Evolutionary conservation across 2,888 invertebrate genomes (phyloP).

Genomic region (Drosophila helvetica): DNA sequence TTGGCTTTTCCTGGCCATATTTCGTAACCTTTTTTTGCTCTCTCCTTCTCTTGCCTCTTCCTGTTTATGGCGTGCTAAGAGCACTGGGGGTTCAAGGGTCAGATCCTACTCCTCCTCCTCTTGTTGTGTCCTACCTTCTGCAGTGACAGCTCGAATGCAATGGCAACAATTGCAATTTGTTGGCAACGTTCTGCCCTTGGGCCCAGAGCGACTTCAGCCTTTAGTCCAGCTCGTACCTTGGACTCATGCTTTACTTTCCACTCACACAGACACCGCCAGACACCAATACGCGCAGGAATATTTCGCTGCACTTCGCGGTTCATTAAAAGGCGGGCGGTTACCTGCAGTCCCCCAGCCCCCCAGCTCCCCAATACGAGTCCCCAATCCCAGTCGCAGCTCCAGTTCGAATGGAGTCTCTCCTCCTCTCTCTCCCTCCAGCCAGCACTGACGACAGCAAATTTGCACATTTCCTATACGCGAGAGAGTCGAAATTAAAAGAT

Average conservation of each 20-base stretch:
- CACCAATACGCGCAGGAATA: background rate
- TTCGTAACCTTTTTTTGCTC: conserved; percentile 40
- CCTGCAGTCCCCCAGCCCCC: conserved; percentile 8
- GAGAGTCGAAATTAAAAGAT: conserved; percentile 80
- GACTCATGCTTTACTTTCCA: conserved; percentile 60
- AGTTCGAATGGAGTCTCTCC: conserved; percentile 35
- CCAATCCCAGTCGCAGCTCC: conserved; percentile 40
- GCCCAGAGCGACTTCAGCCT: conserved; percentile 51
- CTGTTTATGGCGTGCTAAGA: conserved; percentile 72
- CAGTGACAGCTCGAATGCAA: conserved; percentile 82
- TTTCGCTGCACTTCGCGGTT: conserved; percentile 83
- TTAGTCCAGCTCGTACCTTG: conserved; percentile 22
- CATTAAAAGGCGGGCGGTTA: conserved; percentile 82
- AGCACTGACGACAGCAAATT: conserved; percentile 79
- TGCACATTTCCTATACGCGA: conserved; percentile 61
- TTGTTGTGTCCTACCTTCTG: conserved; percentile 41
- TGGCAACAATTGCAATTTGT: conserved; percentile 84
- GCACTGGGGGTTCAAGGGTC: conserved; percentile 71
- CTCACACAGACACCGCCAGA: background rate
- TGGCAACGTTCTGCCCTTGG: conserved; percentile 79
- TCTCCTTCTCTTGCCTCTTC: conserved; percentile 9
- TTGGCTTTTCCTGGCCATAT: conserved; percentile 76
- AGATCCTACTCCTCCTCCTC: conserved; percentile 23
- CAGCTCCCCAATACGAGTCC: conserved; percentile 1
- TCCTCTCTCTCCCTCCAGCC: conserved; percentile 21